A percentile compares a stretch with the other conserved stretches of the same genome.
These are phyloP conservation scores for Drosophila gaucha DNA, from an alignment of 2,888 invertebrate genomes.

Conservation along the genomic window DNA sequence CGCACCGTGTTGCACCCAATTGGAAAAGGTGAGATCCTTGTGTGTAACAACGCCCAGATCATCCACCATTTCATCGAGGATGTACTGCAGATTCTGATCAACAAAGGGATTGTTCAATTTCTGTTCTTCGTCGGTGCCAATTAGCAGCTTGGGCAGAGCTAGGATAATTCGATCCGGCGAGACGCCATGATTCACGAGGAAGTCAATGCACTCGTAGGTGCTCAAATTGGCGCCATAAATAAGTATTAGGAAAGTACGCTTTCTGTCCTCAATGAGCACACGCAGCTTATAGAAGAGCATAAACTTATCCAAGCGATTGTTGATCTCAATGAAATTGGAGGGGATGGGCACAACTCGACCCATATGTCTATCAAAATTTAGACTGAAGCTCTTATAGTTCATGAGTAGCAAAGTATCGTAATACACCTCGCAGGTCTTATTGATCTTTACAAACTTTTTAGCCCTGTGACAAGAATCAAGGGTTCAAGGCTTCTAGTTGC, in stretches of 20 bases:
- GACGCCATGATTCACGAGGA: slow-evolving; percentile 67
- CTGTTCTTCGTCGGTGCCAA: slow-evolving; percentile 19
- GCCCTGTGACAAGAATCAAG: slow-evolving; percentile 43
- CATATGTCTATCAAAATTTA: slow-evolving; percentile 26
- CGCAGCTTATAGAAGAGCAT: slow-evolving; percentile 72
- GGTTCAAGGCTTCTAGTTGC: too few species aligned
- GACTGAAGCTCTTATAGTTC: slow-evolving; percentile 47
- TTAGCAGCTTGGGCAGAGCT: slow-evolving; percentile 41
- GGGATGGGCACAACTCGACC: too few species aligned
- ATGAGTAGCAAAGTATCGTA: slow-evolving; percentile 75
- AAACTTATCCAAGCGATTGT: slow-evolving; percentile 76
- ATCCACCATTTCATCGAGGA: slow-evolving; percentile 58
- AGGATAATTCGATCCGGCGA: slow-evolving; percentile 41
- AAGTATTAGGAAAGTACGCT: slow-evolving; percentile 47
- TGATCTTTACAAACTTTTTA: slow-evolving; percentile 54
- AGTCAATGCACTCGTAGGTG: slow-evolving; percentile 74
- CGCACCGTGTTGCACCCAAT: slow-evolving; percentile 42
- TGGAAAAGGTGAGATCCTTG: slow-evolving; percentile 45
- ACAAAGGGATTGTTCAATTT: slow-evolving; percentile 50
- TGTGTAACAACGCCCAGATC: slow-evolving; percentile 58
- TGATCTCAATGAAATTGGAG: slow-evolving; percentile 75
- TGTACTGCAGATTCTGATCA: slow-evolving; percentile 62
- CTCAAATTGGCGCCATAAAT: slow-evolving; percentile 73
- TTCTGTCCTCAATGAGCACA: slow-evolving; percentile 36
- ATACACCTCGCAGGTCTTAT: slow-evolving; percentile 63